A percentile compares a stretch with the other conserved stretches of the same genome.
These are phyloP conservation scores for Smittia aterrima DNA, from an alignment of 2,888 invertebrate species.

Conservation along the genomic window DNA sequence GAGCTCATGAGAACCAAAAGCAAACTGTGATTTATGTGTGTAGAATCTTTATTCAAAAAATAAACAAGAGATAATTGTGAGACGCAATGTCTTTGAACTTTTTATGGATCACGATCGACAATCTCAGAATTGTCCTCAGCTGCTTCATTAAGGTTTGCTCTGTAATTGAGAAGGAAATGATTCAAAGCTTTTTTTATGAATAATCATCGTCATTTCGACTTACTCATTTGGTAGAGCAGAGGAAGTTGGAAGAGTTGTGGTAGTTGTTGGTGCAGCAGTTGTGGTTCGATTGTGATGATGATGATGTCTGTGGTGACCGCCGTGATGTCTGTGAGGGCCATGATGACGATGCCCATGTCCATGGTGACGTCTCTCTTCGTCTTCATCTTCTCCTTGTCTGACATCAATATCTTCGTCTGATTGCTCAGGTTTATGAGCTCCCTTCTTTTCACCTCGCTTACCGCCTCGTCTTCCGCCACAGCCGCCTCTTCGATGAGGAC, in stretches of 20 bases:
- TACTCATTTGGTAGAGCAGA: background rate
- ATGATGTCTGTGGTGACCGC: constrained; percentile 18
- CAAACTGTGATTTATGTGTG: no score
- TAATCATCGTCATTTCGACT: background rate
- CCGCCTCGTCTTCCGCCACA: background rate
- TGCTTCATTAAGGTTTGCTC: background rate
- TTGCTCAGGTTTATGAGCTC: background rate
- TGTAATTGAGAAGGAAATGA: background rate
- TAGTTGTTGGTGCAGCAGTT: background rate
- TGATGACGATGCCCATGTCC: background rate
- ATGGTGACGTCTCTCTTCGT: background rate
- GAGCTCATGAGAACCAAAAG: no score
- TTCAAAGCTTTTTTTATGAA: background rate
- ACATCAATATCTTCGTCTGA: background rate
- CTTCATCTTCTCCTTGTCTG: background rate
- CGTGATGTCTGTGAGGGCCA: constrained; percentile 12
- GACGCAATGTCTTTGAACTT: background rate
- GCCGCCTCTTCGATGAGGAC: background rate
- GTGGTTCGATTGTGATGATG: constrained; percentile 25
- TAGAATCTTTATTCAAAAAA: background rate
- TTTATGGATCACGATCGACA: background rate
- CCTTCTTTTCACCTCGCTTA: background rate
- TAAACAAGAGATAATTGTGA: background rate
- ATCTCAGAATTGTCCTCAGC: background rate
- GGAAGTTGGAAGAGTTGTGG: background rate